Conservation (phyloP, 2,888 invertebrate genomes). For the Seira sanloemensis region DNA sequence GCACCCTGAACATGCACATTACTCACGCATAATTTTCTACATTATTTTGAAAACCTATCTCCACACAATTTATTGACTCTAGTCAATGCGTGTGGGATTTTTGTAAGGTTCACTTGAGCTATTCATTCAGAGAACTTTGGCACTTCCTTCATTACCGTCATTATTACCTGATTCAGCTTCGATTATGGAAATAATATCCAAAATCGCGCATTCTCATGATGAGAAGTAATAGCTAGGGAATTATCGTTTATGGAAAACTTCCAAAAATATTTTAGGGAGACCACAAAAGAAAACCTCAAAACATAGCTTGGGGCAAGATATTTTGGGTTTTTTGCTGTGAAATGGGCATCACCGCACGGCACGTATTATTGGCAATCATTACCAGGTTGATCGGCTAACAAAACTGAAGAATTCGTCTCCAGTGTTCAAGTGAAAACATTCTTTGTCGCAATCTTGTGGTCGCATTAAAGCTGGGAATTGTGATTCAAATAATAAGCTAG, state of each 20-base stretch:
- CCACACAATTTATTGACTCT: slow-evolving; percentile 42
- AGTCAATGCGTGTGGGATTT: slow-evolving; percentile 56
- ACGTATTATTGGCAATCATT: neutral
- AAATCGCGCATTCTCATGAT: no score
- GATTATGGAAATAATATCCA: slow-evolving; percentile 43
- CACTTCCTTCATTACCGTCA: slow-evolving; percentile 20
- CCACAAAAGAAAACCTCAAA: slow-evolving; percentile 29
- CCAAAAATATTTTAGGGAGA: slow-evolving; percentile 18
- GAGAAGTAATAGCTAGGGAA: slow-evolving; percentile 22
- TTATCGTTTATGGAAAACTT: slow-evolving; percentile 39
- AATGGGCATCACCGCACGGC: no score
- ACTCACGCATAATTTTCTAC: neutral
- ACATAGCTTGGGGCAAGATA: neutral
- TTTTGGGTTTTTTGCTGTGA: neutral
- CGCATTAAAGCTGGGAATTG: neutral
- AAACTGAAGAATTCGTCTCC: no score
- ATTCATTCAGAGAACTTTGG: neutral
- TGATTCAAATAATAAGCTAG: neutral
- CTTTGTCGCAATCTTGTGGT: slow-evolving; percentile 9
- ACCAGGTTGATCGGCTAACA: neutral
- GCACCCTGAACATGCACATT: neutral
- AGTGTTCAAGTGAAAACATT: slow-evolving; percentile 1
- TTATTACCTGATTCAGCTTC: slow-evolving; percentile 47
- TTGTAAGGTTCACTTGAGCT: neutral
- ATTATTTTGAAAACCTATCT: neutral